These are phyloP conservation scores for Tonatia bakeri DNA, from an alignment of 2,113 vertebrate species.

Conservation along the genomic window DNA sequence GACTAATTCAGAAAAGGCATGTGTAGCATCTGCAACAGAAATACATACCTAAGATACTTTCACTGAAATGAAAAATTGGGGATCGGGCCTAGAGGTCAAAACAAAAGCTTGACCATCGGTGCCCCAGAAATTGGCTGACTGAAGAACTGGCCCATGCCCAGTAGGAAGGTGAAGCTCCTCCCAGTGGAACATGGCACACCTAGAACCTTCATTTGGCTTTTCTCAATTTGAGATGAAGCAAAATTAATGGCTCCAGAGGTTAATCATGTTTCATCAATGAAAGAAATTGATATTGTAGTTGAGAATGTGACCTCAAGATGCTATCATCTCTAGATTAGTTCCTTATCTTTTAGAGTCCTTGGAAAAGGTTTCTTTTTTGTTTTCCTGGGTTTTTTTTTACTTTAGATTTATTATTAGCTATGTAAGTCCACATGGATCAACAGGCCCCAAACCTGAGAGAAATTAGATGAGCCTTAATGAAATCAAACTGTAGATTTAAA, in stretches of 20 bases:
- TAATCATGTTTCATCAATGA: not conserved
- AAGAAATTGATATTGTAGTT: not conserved
- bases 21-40: constrained; percentile 44
- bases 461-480: constrained; percentile 17
- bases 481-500: not conserved
- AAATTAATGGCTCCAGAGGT: not conserved
- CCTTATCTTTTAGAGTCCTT: not conserved
- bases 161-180: not conserved
- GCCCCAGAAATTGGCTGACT: not conserved
- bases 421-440: not conserved
- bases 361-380: not conserved
- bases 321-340: not conserved
- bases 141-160: not conserved
- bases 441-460: not conserved
- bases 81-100: not conserved
- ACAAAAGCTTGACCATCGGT: not conserved
- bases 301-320: not conserved
- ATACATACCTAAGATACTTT: constrained; percentile 44
- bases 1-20: constrained; percentile 52
- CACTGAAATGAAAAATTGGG: constrained; percentile 1
- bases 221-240: not conserved
- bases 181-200: not conserved
- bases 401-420: not conserved
- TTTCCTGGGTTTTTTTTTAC: not conserved
- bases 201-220: not conserved